phyloP scores from a whole-genome alignment of 1,140 invertebrate genomes.

The Bombus affinis region DNA sequence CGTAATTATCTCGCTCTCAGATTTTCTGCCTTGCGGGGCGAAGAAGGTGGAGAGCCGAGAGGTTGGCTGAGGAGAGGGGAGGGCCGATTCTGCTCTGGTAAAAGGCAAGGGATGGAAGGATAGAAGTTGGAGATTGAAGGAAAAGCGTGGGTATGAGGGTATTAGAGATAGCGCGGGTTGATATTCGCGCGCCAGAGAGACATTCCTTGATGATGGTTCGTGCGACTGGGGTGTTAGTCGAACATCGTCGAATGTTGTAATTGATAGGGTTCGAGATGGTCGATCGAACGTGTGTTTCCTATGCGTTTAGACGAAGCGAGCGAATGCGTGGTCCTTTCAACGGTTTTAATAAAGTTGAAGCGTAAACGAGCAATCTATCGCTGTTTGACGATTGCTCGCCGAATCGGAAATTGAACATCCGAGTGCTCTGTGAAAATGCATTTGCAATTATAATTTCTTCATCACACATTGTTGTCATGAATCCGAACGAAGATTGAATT shows the following conservation, averaged over 20 bases:
- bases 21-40: conserved; percentile 74
- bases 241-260: not conserved
- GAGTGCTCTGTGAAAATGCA: too few species aligned
- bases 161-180: conserved; percentile 63
- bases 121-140: conserved; percentile 69
- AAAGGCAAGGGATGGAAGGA: conserved; percentile 43
- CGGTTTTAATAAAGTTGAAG: too few species aligned
- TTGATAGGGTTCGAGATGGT: conserved; percentile 1
- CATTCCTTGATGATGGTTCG: conserved; percentile 4
- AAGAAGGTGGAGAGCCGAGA: conserved; percentile 46
- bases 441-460: too few species aligned
- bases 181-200: conserved; percentile 66
- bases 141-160: conserved; percentile 53
- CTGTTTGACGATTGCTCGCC: too few species aligned
- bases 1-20: conserved; percentile 80
- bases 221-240: not conserved
- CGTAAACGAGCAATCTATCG: too few species aligned
- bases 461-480: too few species aligned
- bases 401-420: too few species aligned
- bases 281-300: not conserved
- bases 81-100: conserved; percentile 41
- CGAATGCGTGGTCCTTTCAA: too few species aligned
- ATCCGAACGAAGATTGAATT: too few species aligned
- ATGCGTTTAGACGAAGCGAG: too few species aligned
- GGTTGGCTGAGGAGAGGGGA: conserved; percentile 10